These are phyloP conservation scores for Nerophis ophidion DNA, from an alignment of 2,113 vertebrate species.

Conservation along the genomic window DNA sequence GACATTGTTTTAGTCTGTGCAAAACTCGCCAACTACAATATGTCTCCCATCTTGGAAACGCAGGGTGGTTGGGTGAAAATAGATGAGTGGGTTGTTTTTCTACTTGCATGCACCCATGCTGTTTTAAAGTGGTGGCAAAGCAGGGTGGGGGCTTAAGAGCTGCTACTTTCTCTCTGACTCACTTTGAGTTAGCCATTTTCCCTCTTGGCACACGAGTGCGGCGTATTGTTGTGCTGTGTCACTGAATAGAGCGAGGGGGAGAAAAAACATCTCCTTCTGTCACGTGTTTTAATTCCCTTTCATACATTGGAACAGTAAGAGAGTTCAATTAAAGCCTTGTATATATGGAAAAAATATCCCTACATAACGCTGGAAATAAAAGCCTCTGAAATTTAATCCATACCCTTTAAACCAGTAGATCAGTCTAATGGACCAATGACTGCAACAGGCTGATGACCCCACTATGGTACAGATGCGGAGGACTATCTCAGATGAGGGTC, in stretches of 20 bases:
- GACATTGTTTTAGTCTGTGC: conserved; percentile 17
- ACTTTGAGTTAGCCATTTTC: conserved; percentile 31
- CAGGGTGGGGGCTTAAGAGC: conserved; percentile 46
- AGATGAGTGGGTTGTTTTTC: conserved; percentile 35
- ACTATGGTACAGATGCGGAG: conserved; percentile 2
- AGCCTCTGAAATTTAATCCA: background rate
- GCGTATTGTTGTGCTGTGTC: conserved; percentile 23
- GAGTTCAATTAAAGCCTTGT: background rate
- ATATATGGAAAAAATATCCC: background rate
- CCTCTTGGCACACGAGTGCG: conserved; percentile 30
- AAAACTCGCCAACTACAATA: conserved; percentile 28
- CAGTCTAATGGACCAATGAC: conserved; percentile 9
- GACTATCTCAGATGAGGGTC: conserved; percentile 12
- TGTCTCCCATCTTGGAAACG: conserved; percentile 37
- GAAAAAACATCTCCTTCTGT: background rate
- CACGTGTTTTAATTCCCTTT: background rate
- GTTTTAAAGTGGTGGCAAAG: conserved; percentile 45
- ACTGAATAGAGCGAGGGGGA: conserved; percentile 13
- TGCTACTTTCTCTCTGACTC: conserved; percentile 33
- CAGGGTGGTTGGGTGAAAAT: conserved; percentile 10
- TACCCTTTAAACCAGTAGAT: conserved; percentile 9
- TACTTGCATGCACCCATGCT: conserved; percentile 40
- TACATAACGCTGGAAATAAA: background rate
- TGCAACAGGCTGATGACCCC: conserved; percentile 18
- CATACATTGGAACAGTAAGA: too few relatives aligned